These are phyloP conservation scores for Meandrina meandrites DNA, from an alignment of 92 coral and sea anemone species.

Conservation along the genomic window DNA sequence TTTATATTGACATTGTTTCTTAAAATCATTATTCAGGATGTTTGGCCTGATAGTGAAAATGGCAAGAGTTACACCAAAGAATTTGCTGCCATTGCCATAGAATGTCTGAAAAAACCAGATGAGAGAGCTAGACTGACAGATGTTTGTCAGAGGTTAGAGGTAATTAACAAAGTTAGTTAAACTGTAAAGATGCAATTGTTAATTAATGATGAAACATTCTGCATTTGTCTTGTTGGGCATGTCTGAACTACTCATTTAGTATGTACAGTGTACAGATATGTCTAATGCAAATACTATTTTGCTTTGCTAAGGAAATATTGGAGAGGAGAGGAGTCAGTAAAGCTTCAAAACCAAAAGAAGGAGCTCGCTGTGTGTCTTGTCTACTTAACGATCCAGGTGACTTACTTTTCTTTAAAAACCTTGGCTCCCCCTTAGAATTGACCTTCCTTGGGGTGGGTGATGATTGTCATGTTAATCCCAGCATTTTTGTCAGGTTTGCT, in stretches of 20 bases:
- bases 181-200: too few relatives aligned
- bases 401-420: neutral
- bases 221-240: too few relatives aligned
- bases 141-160: slow-evolving; percentile 39
- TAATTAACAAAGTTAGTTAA: neutral
- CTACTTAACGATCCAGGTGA: slow-evolving; percentile 32
- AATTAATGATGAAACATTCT: too few relatives aligned
- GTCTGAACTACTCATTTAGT: too few relatives aligned
- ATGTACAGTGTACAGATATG: too few relatives aligned
- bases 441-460: neutral
- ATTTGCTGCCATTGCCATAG: slow-evolving; percentile 33
- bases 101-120: slow-evolving; percentile 22
- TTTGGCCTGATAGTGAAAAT: slow-evolving; percentile 22
- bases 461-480: too few relatives aligned
- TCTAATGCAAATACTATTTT: neutral
- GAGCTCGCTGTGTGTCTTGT: slow-evolving; percentile 27
- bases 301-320: slow-evolving; percentile 2
- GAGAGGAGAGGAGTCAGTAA: slow-evolving; percentile 7
- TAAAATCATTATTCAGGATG: slow-evolving; percentile 8
- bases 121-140: slow-evolving; percentile 12
- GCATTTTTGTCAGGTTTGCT: too few relatives aligned
- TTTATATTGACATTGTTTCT: neutral
- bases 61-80: slow-evolving; percentile 1
- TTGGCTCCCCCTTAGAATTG: neutral
- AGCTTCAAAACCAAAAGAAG: slow-evolving; percentile 28